Evolutionary conservation across 2,888 invertebrate genomes (phyloP).

Genomic region (Caenorhabditis parvicauda): DNA sequence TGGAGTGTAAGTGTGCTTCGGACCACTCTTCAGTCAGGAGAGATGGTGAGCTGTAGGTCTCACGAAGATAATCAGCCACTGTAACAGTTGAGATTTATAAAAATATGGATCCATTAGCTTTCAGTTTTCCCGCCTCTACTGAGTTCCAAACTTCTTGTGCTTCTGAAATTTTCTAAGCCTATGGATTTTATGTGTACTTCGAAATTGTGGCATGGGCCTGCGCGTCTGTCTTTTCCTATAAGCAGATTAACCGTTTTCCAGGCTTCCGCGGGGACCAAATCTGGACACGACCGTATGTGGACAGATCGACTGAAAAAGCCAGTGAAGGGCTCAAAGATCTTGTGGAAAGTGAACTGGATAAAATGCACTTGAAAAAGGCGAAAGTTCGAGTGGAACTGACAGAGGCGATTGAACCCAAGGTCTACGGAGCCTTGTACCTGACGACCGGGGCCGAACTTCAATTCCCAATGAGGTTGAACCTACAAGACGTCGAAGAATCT

Average conservation of each 20-base stretch:
- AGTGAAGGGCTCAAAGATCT: conserved; percentile 35
- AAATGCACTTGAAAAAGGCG: conserved; percentile 24
- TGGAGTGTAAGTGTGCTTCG: too few relatives aligned
- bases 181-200: not conserved
- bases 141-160: too few relatives aligned
- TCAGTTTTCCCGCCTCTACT: too few relatives aligned
- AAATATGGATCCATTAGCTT: too few relatives aligned
- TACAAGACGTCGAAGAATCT: conserved; percentile 44
- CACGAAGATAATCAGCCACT: too few relatives aligned
- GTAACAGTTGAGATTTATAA: too few relatives aligned
- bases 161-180: too few relatives aligned
- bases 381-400: conserved; percentile 35
- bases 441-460: conserved; percentile 43
- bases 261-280: conserved; percentile 43
- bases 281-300: conserved; percentile 33
- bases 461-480: conserved; percentile 34
- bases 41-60: too few relatives aligned
- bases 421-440: conserved; percentile 42
- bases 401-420: conserved; percentile 39
- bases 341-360: conserved; percentile 43
- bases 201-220: not conserved
- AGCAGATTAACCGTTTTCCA: conserved; percentile 3
- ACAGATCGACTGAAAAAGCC: conserved; percentile 27
- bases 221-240: not conserved
- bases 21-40: too few relatives aligned